phyloP scores from a whole-genome alignment of 1,140 invertebrate genomes.

The Drosophila bipectinata region DNA sequence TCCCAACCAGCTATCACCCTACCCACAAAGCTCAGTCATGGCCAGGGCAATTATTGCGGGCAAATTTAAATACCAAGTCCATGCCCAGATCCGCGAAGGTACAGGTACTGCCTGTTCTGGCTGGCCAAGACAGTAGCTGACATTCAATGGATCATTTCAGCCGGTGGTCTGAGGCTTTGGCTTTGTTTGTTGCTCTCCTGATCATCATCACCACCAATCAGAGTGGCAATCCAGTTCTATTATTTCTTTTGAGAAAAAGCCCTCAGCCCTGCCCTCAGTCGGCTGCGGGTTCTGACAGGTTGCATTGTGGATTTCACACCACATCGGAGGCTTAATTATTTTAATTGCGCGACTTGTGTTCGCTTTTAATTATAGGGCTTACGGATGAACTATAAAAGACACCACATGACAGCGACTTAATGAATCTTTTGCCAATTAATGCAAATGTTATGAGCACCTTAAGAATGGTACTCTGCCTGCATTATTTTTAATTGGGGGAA shows the following conservation, averaged over 20 bases:
- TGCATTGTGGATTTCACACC: slow-evolving; percentile 69
- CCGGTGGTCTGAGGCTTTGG: slow-evolving; percentile 58
- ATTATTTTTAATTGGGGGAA: slow-evolving; percentile 10
- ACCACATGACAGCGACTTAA: slow-evolving; percentile 17
- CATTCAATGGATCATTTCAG: slow-evolving; percentile 79
- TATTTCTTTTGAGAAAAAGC: slow-evolving; percentile 8
- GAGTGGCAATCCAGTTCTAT: slow-evolving; percentile 24
- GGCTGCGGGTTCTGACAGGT: slow-evolving; percentile 67
- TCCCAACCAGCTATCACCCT: background rate
- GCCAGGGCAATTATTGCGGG: slow-evolving; percentile 72
- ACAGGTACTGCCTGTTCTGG: slow-evolving; percentile 34
- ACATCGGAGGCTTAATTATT: slow-evolving; percentile 70
- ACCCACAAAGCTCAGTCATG: slow-evolving; percentile 51
- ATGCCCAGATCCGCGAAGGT: slow-evolving; percentile 8
- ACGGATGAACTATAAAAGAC: slow-evolving; percentile 35
- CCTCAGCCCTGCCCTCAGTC: slow-evolving; percentile 6
- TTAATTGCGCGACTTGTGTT: slow-evolving; percentile 67
- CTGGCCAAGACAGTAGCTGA: slow-evolving; percentile 61
- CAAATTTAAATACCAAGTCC: slow-evolving; percentile 75
- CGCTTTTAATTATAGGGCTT: slow-evolving; percentile 60
- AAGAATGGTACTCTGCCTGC: slow-evolving; percentile 20
- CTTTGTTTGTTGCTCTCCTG: slow-evolving; percentile 15
- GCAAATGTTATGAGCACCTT: slow-evolving; percentile 22
- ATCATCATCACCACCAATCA: slow-evolving; percentile 37
- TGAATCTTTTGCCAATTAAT: slow-evolving; percentile 45